Conservation (phyloP, 2,797 vertebrate species). For the Agapornis canus region DNA sequence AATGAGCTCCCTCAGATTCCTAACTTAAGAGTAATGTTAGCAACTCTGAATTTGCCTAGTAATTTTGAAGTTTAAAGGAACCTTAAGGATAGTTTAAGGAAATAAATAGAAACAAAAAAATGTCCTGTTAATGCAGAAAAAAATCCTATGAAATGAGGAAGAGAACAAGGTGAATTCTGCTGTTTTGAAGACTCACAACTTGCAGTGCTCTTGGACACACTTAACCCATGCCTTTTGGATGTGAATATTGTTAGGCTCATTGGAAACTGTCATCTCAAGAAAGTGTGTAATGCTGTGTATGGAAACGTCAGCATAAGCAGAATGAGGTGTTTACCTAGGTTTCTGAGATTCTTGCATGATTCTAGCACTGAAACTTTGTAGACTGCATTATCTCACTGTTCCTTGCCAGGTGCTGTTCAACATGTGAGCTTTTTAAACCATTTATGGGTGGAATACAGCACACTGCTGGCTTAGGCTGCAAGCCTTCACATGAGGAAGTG, state of each 20-base stretch:
- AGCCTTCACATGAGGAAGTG: neutral
- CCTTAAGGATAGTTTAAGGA: slow-evolving; percentile 43
- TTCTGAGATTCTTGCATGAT: neutral
- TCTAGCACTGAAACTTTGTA: neutral
- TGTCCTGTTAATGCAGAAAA: neutral
- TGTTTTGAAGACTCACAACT: neutral
- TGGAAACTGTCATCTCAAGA: slow-evolving; percentile 20
- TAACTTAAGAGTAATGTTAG: slow-evolving; percentile 48
- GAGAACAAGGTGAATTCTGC: slow-evolving; percentile 41
- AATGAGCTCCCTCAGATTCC: slow-evolving; percentile 61
- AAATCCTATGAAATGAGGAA: slow-evolving; percentile 4
- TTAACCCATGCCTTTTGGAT: neutral
- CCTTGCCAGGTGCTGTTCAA: slow-evolving; percentile 10
- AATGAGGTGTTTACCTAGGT: neutral
- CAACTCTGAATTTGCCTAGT: slow-evolving; percentile 29
- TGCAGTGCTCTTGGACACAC: neutral
- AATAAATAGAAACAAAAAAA: slow-evolving; percentile 23
- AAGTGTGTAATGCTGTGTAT: neutral
- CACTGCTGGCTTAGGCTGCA: neutral
- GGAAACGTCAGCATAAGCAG: slow-evolving; percentile 6
- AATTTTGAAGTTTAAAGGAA: slow-evolving; percentile 51
- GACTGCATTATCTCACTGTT: slow-evolving; percentile 7
- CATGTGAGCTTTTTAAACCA: slow-evolving; percentile 13
- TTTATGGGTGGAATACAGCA: slow-evolving; percentile 30
- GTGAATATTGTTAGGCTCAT: neutral